phyloP scores from a whole-genome alignment of 2,113 vertebrate genomes.

The Sigmodon hispidus region DNA sequence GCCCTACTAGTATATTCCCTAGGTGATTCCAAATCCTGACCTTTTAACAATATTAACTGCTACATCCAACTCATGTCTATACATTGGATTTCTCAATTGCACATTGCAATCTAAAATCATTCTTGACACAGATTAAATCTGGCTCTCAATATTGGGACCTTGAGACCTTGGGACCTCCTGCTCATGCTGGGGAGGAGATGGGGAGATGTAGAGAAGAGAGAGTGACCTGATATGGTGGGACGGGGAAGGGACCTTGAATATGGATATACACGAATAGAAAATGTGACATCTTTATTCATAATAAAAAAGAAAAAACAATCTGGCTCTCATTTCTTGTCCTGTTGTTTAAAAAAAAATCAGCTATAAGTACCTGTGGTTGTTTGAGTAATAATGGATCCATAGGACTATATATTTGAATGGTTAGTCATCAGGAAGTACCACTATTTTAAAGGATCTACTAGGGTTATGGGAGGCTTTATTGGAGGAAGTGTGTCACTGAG shows the following conservation, averaged over 20 bases:
- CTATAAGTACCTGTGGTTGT: background rate
- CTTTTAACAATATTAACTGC: background rate
- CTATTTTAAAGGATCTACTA: background rate
- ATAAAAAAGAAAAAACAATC: too few relatives aligned
- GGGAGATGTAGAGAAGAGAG: too few relatives aligned
- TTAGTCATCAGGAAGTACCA: background rate
- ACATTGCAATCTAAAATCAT: background rate
- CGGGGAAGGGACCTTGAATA: too few relatives aligned
- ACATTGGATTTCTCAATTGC: too few relatives aligned
- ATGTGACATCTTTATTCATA: too few relatives aligned
- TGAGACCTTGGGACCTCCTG: too few relatives aligned
- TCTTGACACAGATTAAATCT: background rate
- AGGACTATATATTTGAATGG: too few relatives aligned
- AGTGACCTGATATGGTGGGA: too few relatives aligned
- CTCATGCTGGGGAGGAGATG: too few relatives aligned
- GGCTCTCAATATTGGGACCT: too few relatives aligned
- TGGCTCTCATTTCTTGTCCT: background rate
- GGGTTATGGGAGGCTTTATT: background rate
- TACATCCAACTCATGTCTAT: background rate
- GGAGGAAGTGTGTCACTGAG: background rate
- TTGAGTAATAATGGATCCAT: background rate
- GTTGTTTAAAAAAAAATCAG: background rate
- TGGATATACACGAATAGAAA: too few relatives aligned
- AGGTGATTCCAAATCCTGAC: background rate
- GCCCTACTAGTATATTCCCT: too few relatives aligned